phyloP scores from a whole-genome alignment of 2,888 invertebrate genomes.

The Ethmia dodecea region DNA sequence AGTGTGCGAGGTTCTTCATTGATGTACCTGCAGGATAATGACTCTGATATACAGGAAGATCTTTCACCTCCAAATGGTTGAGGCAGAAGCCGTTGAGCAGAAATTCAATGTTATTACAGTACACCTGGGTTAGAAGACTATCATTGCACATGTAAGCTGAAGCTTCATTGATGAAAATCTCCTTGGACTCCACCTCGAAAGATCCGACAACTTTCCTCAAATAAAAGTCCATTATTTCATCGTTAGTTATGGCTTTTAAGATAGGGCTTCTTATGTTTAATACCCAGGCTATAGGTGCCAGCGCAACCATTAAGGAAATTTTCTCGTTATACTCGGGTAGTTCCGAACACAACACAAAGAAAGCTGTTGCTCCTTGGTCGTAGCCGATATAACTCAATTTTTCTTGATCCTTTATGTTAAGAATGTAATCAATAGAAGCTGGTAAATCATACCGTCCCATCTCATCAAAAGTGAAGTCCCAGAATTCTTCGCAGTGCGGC shows the following conservation, averaged over 20 bases:
- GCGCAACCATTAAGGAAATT: slow-evolving; percentile 68
- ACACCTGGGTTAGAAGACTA: neutral
- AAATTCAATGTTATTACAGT: slow-evolving; percentile 8
- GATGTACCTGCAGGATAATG: slow-evolving; percentile 77
- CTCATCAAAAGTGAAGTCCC: slow-evolving; percentile 89
- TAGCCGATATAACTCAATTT: slow-evolving; percentile 82
- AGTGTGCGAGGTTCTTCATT: slow-evolving; percentile 71
- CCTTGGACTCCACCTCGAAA: neutral
- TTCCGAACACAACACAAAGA: slow-evolving; percentile 75
- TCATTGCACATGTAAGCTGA: neutral
- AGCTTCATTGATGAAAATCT: neutral
- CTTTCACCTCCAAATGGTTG: neutral
- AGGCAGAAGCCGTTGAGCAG: neutral
- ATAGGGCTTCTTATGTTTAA: slow-evolving; percentile 48
- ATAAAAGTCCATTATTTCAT: slow-evolving; percentile 18
- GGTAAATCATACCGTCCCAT: slow-evolving; percentile 88
- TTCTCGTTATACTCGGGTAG: slow-evolving; percentile 75
- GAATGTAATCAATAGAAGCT: slow-evolving; percentile 84
- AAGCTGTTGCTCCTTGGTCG: slow-evolving; percentile 81
- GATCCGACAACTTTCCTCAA: slow-evolving; percentile 11
- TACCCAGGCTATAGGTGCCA: slow-evolving; percentile 79
- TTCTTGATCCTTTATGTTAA: slow-evolving; percentile 64
- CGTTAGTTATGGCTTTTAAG: slow-evolving; percentile 40
- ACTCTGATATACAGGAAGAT: slow-evolving; percentile 27
- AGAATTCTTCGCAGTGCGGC: slow-evolving; percentile 53